A percentile compares a stretch with the other conserved stretches of the same genome.
These are phyloP conservation scores for Pomatorhinus ruficollis DNA, from an alignment of 2,113 vertebrate species.

Conservation along the genomic window DNA sequence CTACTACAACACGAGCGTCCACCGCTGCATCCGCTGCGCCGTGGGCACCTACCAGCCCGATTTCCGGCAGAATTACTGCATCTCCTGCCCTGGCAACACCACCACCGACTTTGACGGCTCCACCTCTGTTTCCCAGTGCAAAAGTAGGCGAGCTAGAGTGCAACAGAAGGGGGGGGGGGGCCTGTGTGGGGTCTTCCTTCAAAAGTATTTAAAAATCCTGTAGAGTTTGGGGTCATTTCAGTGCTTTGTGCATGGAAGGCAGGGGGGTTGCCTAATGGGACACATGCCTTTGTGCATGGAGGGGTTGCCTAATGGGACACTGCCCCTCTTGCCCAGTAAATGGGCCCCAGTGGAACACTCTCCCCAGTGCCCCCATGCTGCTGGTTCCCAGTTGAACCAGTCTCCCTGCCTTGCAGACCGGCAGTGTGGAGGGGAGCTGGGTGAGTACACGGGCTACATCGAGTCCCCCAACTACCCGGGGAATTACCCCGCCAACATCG, in stretches of 20 bases:
- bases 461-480: conserved; percentile 98
- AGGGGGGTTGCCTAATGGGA: neutral
- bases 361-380: neutral
- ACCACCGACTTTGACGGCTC: conserved; percentile 96
- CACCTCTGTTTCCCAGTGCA: conserved; percentile 94
- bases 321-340: neutral
- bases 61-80: conserved; percentile 96
- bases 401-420: conserved; percentile 77
- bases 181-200: neutral
- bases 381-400: neutral
- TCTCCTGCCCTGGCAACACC: conserved; percentile 93
- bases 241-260: neutral
- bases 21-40: conserved; percentile 94
- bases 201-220: neutral
- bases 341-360: fast-evolving
- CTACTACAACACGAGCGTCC: conserved; percentile 95
- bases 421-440: conserved; percentile 94
- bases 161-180: fast-evolving
- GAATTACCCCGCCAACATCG: conserved; percentile 93
- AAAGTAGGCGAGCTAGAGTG: conserved; percentile 81
- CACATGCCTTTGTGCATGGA: neutral
- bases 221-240: neutral
- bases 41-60: conserved; percentile 94
- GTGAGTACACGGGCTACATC: conserved; percentile 95
- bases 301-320: neutral